These are phyloP conservation scores for Misgurnus anguillicaudatus DNA, from an alignment of 2,113 vertebrate genomes.

Conservation along the genomic window DNA sequence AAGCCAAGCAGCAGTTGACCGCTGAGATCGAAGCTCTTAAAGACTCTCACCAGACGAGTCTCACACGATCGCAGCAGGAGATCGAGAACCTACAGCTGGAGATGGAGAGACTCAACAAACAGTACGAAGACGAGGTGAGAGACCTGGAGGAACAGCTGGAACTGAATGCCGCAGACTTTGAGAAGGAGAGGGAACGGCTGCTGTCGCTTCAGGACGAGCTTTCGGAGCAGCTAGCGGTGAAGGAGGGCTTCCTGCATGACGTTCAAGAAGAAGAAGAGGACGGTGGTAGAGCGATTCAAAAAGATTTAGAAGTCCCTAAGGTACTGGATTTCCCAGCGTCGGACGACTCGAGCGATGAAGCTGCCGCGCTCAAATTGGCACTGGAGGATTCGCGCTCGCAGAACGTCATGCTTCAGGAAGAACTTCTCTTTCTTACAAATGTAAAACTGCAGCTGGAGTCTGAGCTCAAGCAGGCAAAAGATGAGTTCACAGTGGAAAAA, in stretches of 20 bases:
- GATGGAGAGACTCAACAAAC: constrained; percentile 68
- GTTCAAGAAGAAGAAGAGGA: constrained; percentile 75
- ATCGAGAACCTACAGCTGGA: constrained; percentile 80
- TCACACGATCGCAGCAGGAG: constrained; percentile 79
- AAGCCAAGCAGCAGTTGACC: constrained; percentile 65
- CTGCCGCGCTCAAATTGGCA: constrained; percentile 67
- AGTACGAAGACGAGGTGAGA: constrained; percentile 82
- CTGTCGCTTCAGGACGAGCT: constrained; percentile 76
- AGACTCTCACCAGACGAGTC: constrained; percentile 73
- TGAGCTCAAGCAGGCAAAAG: constrained; percentile 80
- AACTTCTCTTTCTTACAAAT: constrained; percentile 88
- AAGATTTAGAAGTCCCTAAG: not conserved
- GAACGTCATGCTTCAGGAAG: constrained; percentile 88
- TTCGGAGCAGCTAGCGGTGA: constrained; percentile 72
- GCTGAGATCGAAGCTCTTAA: constrained; percentile 73
- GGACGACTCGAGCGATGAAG: constrained; percentile 66
- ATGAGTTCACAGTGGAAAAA: constrained; percentile 88
- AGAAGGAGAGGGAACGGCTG: constrained; percentile 78
- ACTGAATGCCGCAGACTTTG: constrained; percentile 69
- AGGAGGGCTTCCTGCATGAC: constrained; percentile 75
- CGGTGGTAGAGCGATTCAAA: constrained; percentile 55
- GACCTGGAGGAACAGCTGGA: constrained; percentile 76
- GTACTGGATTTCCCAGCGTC: not conserved
- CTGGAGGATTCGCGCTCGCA: constrained; percentile 86
- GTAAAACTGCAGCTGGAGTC: constrained; percentile 87